Percentiles rank a stretch among this genome's conserved stretches.
Conservation (phyloP, 2,113 vertebrate genomes). For the Caretta caretta region DNA sequence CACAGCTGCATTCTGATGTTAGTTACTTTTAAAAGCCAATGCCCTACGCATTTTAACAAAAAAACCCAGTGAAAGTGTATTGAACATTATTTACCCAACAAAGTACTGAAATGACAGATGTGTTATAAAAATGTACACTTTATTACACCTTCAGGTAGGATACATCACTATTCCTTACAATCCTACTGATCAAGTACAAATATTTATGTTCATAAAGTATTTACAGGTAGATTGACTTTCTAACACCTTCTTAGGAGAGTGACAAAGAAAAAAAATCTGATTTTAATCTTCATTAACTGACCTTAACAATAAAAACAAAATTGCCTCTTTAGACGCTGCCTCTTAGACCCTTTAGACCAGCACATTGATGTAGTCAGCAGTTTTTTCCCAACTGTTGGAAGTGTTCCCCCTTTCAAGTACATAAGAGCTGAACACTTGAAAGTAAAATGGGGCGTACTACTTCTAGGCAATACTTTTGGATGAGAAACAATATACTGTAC, state of each 20-base stretch:
- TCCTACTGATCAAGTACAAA: slow-evolving; percentile 94
- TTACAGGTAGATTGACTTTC: slow-evolving; percentile 80
- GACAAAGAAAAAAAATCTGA: neutral
- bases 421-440: slow-evolving; percentile 29
- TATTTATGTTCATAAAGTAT: slow-evolving; percentile 78
- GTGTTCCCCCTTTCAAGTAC: neutral
- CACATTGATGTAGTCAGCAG: neutral
- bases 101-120: neutral
- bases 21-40: neutral
- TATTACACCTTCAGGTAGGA: slow-evolving; percentile 86
- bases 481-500: slow-evolving; percentile 14
- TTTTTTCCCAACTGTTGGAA: neutral
- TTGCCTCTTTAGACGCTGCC: slow-evolving; percentile 40
- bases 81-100: neutral
- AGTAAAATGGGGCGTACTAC: slow-evolving; percentile 43
- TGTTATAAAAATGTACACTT: slow-evolving; percentile 89
- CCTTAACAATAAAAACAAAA: slow-evolving; percentile 45
- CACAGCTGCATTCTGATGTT: neutral
- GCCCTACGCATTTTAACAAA: neutral
- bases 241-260: slow-evolving; percentile 42
- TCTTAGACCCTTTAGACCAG: neutral
- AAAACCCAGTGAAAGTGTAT: neutral
- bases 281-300: slow-evolving; percentile 39
- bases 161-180: slow-evolving; percentile 80
- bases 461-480: neutral